Evolutionary conservation across 2,888 invertebrate genomes (phyloP).

Genomic region (Amphipyra tragopoginis): DNA sequence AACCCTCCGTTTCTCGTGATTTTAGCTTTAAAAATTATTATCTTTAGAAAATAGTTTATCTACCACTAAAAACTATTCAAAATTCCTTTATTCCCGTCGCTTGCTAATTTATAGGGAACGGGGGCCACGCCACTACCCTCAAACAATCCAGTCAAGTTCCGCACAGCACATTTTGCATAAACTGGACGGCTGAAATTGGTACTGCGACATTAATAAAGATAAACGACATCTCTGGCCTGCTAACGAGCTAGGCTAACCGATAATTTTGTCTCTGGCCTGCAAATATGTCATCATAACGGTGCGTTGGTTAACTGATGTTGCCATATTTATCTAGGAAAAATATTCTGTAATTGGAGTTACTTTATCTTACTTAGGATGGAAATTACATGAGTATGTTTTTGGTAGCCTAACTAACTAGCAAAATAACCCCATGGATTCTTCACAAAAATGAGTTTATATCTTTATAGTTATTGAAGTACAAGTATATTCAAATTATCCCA

Average conservation of each 20-base stretch:
- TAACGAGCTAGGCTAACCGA: slow-evolving; percentile 42
- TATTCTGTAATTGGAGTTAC: not conserved
- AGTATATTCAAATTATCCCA: too few relatives aligned
- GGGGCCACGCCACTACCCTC: not conserved
- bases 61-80: not conserved
- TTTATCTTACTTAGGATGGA: not conserved
- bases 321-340: not conserved
- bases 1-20: too few relatives aligned
- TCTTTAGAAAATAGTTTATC: not conserved
- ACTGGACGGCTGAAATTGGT: slow-evolving; percentile 40
- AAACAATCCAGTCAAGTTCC: slow-evolving; percentile 21
- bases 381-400: too few relatives aligned
- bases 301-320: slow-evolving; percentile 11
- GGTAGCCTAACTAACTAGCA: too few relatives aligned
- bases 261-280: slow-evolving; percentile 43
- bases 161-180: slow-evolving; percentile 37
- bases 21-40: not conserved
- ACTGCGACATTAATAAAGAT: slow-evolving; percentile 48
- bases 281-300: slow-evolving; percentile 42
- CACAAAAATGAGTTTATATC: too few relatives aligned
- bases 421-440: too few relatives aligned
- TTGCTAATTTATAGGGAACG: slow-evolving; percentile 3
- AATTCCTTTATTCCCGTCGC: not conserved
- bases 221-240: slow-evolving; percentile 38
- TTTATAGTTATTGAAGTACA: too few relatives aligned